Conservation (phyloP, 2,888 invertebrate genomes). For the Mesoligia furuncula region DNA sequence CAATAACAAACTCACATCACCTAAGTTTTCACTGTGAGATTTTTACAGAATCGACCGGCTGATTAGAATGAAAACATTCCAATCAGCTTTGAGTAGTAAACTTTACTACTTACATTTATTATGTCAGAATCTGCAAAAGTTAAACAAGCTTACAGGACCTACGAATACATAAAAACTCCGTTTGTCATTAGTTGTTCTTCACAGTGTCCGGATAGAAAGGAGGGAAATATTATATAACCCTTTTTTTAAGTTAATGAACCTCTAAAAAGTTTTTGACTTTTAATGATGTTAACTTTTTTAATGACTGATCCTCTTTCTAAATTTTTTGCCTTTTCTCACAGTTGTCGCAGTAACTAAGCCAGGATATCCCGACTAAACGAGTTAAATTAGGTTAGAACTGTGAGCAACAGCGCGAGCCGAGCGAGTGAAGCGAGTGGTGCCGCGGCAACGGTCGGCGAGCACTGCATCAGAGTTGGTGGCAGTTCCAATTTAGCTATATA, state of each 20-base stretch:
- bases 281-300: not conserved
- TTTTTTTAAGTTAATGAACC: not conserved
- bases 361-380: not conserved
- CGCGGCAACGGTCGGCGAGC: too few relatives aligned
- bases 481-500: not conserved
- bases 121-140: not conserved
- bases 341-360: not conserved
- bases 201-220: too few relatives aligned
- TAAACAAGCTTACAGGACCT: not conserved
- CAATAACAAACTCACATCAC: too few relatives aligned
- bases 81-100: not conserved
- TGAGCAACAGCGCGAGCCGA: not conserved
- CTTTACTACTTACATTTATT: not conserved
- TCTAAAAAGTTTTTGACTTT: not conserved
- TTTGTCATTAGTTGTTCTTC: not conserved
- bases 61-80: not conserved
- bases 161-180: not conserved
- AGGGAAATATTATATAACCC: not conserved
- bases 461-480: not conserved
- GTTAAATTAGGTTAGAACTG: not conserved
- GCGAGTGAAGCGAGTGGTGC: too few relatives aligned
- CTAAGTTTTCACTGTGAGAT: too few relatives aligned
- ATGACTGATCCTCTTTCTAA: not conserved
- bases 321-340: too few relatives aligned
- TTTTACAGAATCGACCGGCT: too few relatives aligned